Percentiles rank a stretch among this genome's conserved stretches.
phyloP scores from a whole-genome alignment of 2,888 invertebrate species.

The Helicoverpa assulta region DNA sequence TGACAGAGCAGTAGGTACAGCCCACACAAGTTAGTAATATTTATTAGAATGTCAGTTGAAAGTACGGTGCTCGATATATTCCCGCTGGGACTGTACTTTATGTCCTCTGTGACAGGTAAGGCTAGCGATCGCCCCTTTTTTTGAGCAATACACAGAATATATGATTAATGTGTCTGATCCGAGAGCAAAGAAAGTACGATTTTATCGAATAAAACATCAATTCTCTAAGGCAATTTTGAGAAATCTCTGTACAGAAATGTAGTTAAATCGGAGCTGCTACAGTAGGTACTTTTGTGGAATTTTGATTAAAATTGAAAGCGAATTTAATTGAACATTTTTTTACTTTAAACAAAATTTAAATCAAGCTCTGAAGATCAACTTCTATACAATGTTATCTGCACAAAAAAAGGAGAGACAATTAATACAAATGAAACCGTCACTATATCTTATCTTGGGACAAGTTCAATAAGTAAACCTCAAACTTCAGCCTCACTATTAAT shows the following conservation, averaged over 20 bases:
- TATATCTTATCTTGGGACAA: background rate
- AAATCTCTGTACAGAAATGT: too few species aligned
- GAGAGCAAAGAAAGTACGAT: slow-evolving; percentile 30
- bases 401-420: too few species aligned
- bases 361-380: too few species aligned
- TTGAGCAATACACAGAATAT: slow-evolving; percentile 48
- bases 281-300: too few species aligned
- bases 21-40: slow-evolving; percentile 47
- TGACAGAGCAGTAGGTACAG: slow-evolving; percentile 38
- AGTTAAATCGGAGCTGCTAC: too few species aligned
- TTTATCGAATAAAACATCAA: background rate
- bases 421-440: too few species aligned
- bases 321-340: too few species aligned
- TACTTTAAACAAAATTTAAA: too few species aligned
- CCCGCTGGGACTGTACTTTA: slow-evolving; percentile 54
- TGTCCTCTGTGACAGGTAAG: slow-evolving; percentile 56
- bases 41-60: slow-evolving; percentile 58
- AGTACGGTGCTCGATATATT: slow-evolving; percentile 50
- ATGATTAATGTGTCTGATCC: slow-evolving; percentile 50
- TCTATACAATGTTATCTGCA: too few species aligned
- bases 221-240: too few species aligned
- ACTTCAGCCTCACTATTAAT: background rate
- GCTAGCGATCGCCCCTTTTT: slow-evolving; percentile 49
- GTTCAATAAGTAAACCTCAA: background rate
- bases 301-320: too few species aligned